A percentile compares a stretch with the other conserved stretches of the same genome.
Evolutionary conservation across 2,113 vertebrate genomes (phyloP).

Genomic region (Pachypanchax playfairii): DNA sequence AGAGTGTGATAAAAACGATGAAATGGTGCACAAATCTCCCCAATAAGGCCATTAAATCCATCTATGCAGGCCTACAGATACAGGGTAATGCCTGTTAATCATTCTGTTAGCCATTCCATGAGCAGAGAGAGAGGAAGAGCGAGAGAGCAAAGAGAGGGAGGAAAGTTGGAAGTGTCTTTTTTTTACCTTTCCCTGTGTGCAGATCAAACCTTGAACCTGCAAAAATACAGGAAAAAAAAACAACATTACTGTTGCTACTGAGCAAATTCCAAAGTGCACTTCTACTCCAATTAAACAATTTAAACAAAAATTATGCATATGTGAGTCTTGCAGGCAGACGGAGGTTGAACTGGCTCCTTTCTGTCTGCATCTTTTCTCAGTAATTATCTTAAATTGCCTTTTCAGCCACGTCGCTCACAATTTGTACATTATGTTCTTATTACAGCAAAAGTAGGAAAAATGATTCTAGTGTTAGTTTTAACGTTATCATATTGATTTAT

Average conservation of each 20-base stretch:
- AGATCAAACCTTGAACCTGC: slow-evolving; percentile 70
- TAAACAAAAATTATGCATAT: slow-evolving; percentile 32
- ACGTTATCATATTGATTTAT: slow-evolving; percentile 34
- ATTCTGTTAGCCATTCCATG: not conserved
- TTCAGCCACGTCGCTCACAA: slow-evolving; percentile 53
- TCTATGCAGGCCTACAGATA: slow-evolving; percentile 21
- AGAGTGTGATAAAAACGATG: slow-evolving; percentile 12
- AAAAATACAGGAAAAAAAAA: slow-evolving; percentile 17
- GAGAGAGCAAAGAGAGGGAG: not conserved
- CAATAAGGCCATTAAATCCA: slow-evolving; percentile 22
- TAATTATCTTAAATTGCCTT: slow-evolving; percentile 47
- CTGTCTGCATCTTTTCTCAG: slow-evolving; percentile 23
- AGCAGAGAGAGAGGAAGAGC: slow-evolving; percentile 10
- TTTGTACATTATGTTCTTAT: slow-evolving; percentile 27
- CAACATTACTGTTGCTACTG: slow-evolving; percentile 20
- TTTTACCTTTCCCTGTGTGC: slow-evolving; percentile 72
- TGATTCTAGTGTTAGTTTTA: slow-evolving; percentile 17
- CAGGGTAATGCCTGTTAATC: slow-evolving; percentile 33
- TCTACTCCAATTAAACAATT: slow-evolving; percentile 18
- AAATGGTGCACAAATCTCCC: slow-evolving; percentile 23
- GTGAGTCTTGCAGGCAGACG: slow-evolving; percentile 19
- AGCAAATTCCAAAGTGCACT: slow-evolving; percentile 5
- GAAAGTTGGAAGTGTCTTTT: not conserved
- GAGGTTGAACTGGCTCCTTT: slow-evolving; percentile 8
- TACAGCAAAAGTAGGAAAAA: slow-evolving; percentile 22